Evolutionary conservation across 2,888 invertebrate species (phyloP).

Genomic region (Drosophila mayaguana): DNA sequence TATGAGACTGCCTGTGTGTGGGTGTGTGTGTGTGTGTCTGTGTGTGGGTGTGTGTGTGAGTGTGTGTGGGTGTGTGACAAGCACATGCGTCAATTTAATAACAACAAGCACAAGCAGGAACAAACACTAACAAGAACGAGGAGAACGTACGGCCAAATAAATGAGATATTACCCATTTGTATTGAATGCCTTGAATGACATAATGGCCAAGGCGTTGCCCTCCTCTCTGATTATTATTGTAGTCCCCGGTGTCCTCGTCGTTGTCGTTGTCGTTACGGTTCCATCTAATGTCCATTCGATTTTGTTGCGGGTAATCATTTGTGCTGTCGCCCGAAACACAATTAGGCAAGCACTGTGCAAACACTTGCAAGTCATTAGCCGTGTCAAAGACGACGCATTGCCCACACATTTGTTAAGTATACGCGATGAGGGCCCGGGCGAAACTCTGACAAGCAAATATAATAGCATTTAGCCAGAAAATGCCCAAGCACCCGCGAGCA

Average conservation of each 20-base stretch:
- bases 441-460: conserved; percentile 14
- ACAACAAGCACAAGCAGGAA: conserved; percentile 44
- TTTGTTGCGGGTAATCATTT: conserved; percentile 35
- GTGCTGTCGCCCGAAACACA: conserved; percentile 56
- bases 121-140: conserved; percentile 17
- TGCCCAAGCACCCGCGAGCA: not conserved
- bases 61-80: conserved; percentile 50
- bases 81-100: conserved; percentile 71
- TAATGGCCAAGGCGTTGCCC: conserved; percentile 57
- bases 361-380: conserved; percentile 77
- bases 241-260: conserved; percentile 13
- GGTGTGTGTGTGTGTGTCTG: conserved; percentile 28
- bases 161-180: conserved; percentile 79
- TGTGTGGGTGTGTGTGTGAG: conserved; percentile 32
- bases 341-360: conserved; percentile 66
- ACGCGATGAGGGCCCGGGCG: conserved; percentile 41
- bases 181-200: conserved; percentile 73
- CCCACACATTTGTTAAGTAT: conserved; percentile 65
- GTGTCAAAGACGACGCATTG: conserved; percentile 72
- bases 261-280: conserved; percentile 35
- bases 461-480: conserved; percentile 9
- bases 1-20: conserved; percentile 5
- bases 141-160: conserved; percentile 57
- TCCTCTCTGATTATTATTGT: conserved; percentile 21
- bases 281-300: conserved; percentile 19